Conservation (phyloP, 2,888 invertebrate species). For the Pseudococcus viburni region DNA sequence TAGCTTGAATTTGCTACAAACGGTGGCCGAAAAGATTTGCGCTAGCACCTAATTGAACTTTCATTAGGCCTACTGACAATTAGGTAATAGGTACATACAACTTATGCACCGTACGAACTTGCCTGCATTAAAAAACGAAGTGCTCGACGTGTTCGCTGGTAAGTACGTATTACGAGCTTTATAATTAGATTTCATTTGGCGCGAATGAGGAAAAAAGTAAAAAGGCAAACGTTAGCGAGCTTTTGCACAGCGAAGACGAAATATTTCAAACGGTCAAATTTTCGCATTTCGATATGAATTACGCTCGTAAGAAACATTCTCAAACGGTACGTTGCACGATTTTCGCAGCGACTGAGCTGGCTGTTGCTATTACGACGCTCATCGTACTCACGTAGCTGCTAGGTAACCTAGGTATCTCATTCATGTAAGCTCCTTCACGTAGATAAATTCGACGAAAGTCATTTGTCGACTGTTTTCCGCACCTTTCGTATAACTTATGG, state of each 20-base stretch:
- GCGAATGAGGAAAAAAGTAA: background rate
- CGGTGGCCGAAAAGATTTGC: background rate
- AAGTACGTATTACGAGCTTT: background rate
- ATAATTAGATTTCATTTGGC: background rate
- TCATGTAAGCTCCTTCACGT: background rate
- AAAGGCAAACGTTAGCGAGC: background rate
- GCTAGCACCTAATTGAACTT: background rate
- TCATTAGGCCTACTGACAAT: background rate
- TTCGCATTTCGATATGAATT: background rate
- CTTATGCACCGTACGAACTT: too few relatives aligned
- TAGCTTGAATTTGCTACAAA: background rate
- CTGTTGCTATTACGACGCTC: too few relatives aligned
- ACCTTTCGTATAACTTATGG: background rate
- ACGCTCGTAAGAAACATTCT: constrained; percentile 3
- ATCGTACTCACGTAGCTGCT: too few relatives aligned
- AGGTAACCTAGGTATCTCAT: too few relatives aligned
- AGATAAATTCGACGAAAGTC: background rate
- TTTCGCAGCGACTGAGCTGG: background rate
- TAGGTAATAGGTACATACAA: background rate
- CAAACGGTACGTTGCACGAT: background rate
- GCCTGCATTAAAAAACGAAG: background rate
- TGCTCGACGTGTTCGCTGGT: background rate
- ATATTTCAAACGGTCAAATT: background rate
- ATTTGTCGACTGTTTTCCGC: background rate
- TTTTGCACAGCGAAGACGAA: too few relatives aligned